These are phyloP conservation scores for Oreochromis aureus DNA, from an alignment of 2,113 vertebrate species.

Conservation along the genomic window DNA sequence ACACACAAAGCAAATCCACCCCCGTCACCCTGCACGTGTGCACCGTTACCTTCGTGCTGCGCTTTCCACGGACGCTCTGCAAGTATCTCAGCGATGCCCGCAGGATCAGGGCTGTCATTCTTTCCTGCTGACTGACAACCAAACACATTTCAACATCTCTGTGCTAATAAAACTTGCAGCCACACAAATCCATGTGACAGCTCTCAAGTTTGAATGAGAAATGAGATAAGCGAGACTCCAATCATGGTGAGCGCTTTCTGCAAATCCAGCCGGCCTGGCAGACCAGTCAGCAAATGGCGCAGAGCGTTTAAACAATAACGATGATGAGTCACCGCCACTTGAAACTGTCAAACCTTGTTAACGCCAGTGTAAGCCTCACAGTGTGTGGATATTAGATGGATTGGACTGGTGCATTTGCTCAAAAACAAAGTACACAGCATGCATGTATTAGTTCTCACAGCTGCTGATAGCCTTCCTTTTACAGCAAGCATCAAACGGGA, in stretches of 20 bases:
- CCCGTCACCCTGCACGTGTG: neutral
- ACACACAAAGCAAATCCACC: accelerated
- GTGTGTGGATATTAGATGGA: neutral
- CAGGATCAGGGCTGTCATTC: accelerated
- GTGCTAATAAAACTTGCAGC: neutral
- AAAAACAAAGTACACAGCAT: neutral
- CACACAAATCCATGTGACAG: neutral
- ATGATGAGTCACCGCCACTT: neutral
- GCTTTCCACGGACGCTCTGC: neutral
- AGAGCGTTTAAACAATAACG: neutral
- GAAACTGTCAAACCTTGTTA: neutral
- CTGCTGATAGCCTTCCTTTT: neutral
- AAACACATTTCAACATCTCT: neutral
- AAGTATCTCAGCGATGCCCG: neutral
- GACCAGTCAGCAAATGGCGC: neutral
- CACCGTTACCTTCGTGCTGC: accelerated
- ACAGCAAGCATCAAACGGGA: neutral
- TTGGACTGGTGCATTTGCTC: neutral
- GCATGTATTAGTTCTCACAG: neutral
- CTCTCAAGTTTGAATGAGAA: neutral
- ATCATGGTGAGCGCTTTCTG: neutral
- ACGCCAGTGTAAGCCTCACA: neutral
- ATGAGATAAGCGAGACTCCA: neutral
- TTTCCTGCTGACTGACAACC: neutral
- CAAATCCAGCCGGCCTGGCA: neutral